Evolutionary conservation across 2,113 vertebrate genomes (phyloP).

Genomic region (Anolis sagrei): DNA sequence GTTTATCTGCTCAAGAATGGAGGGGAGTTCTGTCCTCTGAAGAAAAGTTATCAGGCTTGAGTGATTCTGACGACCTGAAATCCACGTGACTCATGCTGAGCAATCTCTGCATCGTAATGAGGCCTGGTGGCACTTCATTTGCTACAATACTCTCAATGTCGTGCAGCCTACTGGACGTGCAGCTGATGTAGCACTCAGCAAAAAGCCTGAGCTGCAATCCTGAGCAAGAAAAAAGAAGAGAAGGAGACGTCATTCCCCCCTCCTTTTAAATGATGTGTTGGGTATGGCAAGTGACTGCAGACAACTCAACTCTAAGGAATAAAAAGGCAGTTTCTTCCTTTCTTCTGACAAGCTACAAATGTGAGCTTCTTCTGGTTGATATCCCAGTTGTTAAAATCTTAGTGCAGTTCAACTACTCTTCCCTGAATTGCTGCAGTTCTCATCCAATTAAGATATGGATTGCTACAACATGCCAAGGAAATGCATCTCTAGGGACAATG

Average conservation of each 20-base stretch:
- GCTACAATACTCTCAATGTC: conserved; percentile 17
- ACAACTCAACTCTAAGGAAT: conserved; percentile 23
- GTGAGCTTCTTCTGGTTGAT: conserved; percentile 35
- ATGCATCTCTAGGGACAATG: conserved; percentile 58
- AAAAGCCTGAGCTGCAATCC: conserved; percentile 18
- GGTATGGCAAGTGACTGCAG: conserved; percentile 16
- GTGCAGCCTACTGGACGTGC: not conserved
- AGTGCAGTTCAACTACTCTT: not conserved
- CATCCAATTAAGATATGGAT: conserved; percentile 12
- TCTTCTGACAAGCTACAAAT: conserved; percentile 46
- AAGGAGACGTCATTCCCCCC: not conserved
- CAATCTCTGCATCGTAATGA: conserved; percentile 15
- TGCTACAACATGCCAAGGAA: conserved; percentile 45
- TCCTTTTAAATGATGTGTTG: not conserved
- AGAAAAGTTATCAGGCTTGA: conserved; percentile 37
- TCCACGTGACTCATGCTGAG: not conserved
- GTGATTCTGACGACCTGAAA: not conserved
- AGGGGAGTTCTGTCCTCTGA: conserved; percentile 11
- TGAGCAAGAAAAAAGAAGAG: conserved; percentile 37
- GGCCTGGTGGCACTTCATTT: conserved; percentile 34
- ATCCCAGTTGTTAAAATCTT: conserved; percentile 24
- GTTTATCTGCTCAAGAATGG: conserved; percentile 19
- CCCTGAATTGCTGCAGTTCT: conserved; percentile 39
- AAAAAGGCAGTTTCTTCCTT: not conserved
- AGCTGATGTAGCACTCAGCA: conserved; percentile 30